These are phyloP conservation scores for Pangasianodon hypophthalmus DNA, from an alignment of 2,113 vertebrate species.

Conservation along the genomic window DNA sequence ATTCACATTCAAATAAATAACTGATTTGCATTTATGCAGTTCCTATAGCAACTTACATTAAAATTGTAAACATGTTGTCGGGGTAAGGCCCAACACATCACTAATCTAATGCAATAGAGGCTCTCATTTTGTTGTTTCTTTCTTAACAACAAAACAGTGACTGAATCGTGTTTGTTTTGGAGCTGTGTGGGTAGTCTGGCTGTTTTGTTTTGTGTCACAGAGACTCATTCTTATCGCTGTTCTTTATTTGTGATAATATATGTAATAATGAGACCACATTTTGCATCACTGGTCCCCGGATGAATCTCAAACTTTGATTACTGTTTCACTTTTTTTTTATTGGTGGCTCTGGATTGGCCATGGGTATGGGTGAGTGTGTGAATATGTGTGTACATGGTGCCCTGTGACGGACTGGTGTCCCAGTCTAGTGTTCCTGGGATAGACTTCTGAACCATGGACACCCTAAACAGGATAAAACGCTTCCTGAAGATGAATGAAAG, in stretches of 20 bases:
- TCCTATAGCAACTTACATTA: not conserved
- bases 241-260: not conserved
- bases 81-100: not conserved
- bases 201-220: conserved; percentile 31
- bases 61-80: not conserved
- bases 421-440: not conserved
- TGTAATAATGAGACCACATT: not conserved
- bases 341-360: not conserved
- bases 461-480: not conserved
- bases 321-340: not conserved
- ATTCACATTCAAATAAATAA: not conserved
- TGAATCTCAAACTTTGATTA: not conserved
- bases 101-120: not conserved
- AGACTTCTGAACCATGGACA: not conserved
- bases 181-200: conserved; percentile 94
- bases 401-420: not conserved
- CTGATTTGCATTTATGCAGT: not conserved
- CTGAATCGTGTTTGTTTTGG: conserved; percentile 94
- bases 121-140: not conserved
- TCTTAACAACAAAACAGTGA: conserved; percentile 84
- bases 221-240: not conserved
- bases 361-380: not conserved
- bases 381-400: not conserved
- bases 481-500: not conserved
- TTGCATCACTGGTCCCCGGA: not conserved